Evolutionary conservation across 2,888 invertebrate species (phyloP).

Genomic region (Melanostoma scalare): DNA sequence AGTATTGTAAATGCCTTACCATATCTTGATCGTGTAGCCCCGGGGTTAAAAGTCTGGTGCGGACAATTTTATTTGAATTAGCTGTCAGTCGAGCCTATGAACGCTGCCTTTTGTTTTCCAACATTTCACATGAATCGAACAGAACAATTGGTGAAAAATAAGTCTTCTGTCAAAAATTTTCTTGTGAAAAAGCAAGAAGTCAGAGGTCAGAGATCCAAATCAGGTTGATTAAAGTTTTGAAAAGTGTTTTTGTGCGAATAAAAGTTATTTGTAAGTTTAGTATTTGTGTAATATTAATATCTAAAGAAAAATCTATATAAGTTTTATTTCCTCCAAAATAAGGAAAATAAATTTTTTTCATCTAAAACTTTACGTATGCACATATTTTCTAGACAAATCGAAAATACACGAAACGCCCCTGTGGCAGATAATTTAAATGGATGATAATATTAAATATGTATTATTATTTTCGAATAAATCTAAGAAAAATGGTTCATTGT

Average conservation of each 20-base stretch:
- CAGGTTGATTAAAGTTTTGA: neutral
- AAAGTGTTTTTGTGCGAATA: slow-evolving; percentile 34
- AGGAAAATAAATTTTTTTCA: too few species aligned
- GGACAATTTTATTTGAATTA: too few species aligned
- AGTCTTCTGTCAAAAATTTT: slow-evolving; percentile 64
- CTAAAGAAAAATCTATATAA: neutral
- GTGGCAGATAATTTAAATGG: slow-evolving; percentile 5
- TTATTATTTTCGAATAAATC: too few species aligned
- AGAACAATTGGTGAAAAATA: slow-evolving; percentile 50
- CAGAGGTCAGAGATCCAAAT: slow-evolving; percentile 2
- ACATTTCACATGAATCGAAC: slow-evolving; percentile 10
- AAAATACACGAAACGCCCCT: slow-evolving; percentile 50
- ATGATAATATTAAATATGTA: neutral
- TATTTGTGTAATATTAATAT: neutral
- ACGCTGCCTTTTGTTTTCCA: neutral
- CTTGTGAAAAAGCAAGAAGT: slow-evolving; percentile 12
- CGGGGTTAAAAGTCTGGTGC: too few species aligned
- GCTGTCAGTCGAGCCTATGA: slow-evolving; percentile 2
- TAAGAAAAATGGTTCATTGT: too few species aligned
- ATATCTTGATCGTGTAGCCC: too few species aligned
- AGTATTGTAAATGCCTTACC: too few species aligned
- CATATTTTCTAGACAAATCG: too few species aligned
- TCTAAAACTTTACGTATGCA: too few species aligned
- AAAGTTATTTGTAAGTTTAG: slow-evolving; percentile 48
- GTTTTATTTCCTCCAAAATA: neutral